phyloP scores from a whole-genome alignment of 2,113 vertebrate genomes.

The Tretioscincus oriximinensis region DNA sequence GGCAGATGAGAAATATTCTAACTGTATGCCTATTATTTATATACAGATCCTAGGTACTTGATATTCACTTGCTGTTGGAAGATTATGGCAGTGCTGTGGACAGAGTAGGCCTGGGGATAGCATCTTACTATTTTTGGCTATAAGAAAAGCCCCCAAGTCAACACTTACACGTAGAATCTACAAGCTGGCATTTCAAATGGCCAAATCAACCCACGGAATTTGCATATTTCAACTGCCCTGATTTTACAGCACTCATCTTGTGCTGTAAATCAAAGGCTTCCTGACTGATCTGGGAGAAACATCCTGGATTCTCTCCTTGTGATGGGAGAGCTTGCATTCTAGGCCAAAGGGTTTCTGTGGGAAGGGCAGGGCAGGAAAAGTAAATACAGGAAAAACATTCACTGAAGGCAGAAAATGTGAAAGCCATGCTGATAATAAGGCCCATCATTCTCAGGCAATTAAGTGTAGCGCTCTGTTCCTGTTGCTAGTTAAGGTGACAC shows the following conservation, averaged over 20 bases:
- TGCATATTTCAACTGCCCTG: neutral
- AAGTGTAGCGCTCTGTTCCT: conserved; percentile 4
- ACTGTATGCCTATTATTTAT: too few relatives aligned
- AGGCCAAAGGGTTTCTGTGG: neutral
- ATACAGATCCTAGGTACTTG: too few relatives aligned
- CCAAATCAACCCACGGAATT: neutral
- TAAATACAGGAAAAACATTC: neutral
- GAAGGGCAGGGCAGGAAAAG: neutral
- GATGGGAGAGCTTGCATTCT: neutral
- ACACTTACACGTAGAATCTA: too few relatives aligned
- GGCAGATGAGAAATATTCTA: too few relatives aligned
- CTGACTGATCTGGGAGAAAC: neutral
- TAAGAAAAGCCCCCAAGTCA: too few relatives aligned
- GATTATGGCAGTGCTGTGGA: too few relatives aligned
- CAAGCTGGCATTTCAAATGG: too few relatives aligned
- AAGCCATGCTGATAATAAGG: neutral
- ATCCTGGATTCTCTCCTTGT: neutral
- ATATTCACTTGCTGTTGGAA: too few relatives aligned
- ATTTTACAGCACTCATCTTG: neutral
- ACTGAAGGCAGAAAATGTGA: neutral
- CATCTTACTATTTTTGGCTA: too few relatives aligned
- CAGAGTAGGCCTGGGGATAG: too few relatives aligned
- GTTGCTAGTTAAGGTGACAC: conserved; percentile 29
- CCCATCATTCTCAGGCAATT: conserved; percentile 4
- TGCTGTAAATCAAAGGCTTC: neutral